Base-by-base conservation (phyloP, 1,140 invertebrate genomes). In the Piezodorus guildinii region DNA sequence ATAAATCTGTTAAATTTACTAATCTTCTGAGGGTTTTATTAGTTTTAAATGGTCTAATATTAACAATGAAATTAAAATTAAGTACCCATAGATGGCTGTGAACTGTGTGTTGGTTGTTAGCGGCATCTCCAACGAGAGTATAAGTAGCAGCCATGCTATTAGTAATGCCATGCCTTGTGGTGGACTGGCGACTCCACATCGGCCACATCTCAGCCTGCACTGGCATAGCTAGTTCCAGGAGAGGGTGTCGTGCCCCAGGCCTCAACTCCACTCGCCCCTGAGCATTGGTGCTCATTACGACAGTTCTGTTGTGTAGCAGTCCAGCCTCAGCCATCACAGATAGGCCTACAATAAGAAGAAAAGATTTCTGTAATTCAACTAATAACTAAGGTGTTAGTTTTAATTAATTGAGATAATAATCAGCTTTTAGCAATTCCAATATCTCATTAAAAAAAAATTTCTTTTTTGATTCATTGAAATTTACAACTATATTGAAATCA, bases 131-230 rank as follows among this genome's bases (percentile, higher is more conserved):
- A 0, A 90, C 85, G 19, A 90, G 75, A 64, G 84, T 88, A 70
- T 90, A 92, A 3, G 83, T 81, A 2, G 87, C 88, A 46, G 83
- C 85, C 85, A 91, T 88, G 16, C 80, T 82, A 70, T 91, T 91
- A 21, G 83, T 80, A 10, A 89, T 75, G 66, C 87, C 85, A n/a
- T 88, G 87, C 69, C 88, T 81, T 12, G 80, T 83, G 62, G 86
- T 83, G 6, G 81, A 80, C 74, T 90, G 88, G 69, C 87, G 85
- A 39, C 87, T 90, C 85, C 87, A 90, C 80, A 90, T 87, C 12
- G 87, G 88, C 45, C 94, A 77, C 83, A 95, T 90, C 77, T 94
- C 91, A 15, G 91, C 88, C 77, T 94, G 92, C 1, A 94, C 88
- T 2, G 91, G 90, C 68, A 95, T 77, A 3, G 89, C 85, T 1